Base-by-base conservation (phyloP, 2,888 invertebrate genomes). In the Hydroisotoma schaefferi region DNA sequence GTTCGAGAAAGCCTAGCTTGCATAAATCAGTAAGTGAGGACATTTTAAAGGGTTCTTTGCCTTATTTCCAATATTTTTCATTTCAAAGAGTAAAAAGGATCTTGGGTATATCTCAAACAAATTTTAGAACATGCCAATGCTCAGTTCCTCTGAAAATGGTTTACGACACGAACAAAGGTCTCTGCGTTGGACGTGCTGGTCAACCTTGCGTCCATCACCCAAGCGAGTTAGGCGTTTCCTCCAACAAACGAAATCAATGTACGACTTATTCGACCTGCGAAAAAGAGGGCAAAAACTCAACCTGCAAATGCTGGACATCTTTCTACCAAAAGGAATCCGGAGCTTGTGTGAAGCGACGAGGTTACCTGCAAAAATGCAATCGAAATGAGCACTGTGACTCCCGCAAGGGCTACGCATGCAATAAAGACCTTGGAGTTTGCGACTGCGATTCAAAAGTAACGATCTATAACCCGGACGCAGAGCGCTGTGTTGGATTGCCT, bases 101-200 rank as follows among this genome's bases (percentile, higher is more conserved):
- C 33, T 10, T 15, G 15, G 33, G 18, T 15, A 8, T 43, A 15
- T 18, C 18, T 15, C 12, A 43, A 43, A 15, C 18, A 6, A 43
- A 43, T 6, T 20, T n/a, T 43, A 59, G 57, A 18, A 63, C 63
- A 6, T 67, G 67, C 27, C 52, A 57, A 4, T 67, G 67, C 38
- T 55, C 59, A 8, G 62, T 65, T 43, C 60, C 65, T 55, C 20
- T 55, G 2, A 40, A 43, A 23, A 67, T 65, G 67, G 49, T 51
- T 6, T 67, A 57, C 26, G 64, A 65, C 27, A 54, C 60, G 23
- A 23, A 60, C 1, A 8, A 51, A 27, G 60, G 62, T 18, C 37
- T 67, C 2, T 67, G 67, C 46, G 64, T 67, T 12, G 67, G 67
- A 2, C 12, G 57, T 12, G 67, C 62, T 10, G 65, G 62, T 37